phyloP scores from a whole-genome alignment of 2,113 vertebrate genomes.

The Chloropsis hardwickii region DNA sequence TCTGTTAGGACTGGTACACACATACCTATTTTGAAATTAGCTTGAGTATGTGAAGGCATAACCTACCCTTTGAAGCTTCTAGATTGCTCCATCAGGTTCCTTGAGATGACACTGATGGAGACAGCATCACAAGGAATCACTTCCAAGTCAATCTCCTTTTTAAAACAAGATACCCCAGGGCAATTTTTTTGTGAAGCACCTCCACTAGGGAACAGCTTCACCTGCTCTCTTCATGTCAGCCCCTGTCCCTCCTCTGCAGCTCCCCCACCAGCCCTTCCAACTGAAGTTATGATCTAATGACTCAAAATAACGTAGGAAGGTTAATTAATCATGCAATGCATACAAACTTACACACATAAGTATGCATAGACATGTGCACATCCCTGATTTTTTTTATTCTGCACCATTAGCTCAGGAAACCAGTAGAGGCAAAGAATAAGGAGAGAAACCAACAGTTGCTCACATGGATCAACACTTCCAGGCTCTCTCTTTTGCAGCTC shows the following conservation, averaged over 20 bases:
- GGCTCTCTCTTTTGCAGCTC: conserved; percentile 45
- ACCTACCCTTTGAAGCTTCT: background rate
- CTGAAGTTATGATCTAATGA: background rate
- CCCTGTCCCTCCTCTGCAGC: background rate
- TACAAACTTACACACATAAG: background rate
- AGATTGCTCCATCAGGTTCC: background rate
- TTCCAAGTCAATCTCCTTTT: background rate
- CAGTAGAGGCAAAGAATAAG: background rate
- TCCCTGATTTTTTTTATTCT: background rate
- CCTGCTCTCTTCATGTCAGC: background rate
- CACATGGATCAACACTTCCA: conserved; percentile 61
- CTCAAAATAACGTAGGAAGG: background rate
- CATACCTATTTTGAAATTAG: background rate
- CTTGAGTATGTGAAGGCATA: background rate
- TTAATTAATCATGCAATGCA: background rate
- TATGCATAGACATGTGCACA: background rate
- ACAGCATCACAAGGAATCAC: background rate
- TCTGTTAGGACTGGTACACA: background rate
- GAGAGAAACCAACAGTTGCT: conserved; percentile 54
- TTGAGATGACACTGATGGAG: background rate
- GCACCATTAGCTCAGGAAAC: background rate
- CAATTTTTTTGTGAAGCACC: background rate
- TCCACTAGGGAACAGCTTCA: background rate
- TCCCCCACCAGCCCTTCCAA: background rate
- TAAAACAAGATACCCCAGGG: background rate